Evolutionary conservation across 2,797 vertebrate genomes (phyloP), one percentile per base, ranked within the genome.

Genomic region (Pantherophis alleghaniensis): DNA sequence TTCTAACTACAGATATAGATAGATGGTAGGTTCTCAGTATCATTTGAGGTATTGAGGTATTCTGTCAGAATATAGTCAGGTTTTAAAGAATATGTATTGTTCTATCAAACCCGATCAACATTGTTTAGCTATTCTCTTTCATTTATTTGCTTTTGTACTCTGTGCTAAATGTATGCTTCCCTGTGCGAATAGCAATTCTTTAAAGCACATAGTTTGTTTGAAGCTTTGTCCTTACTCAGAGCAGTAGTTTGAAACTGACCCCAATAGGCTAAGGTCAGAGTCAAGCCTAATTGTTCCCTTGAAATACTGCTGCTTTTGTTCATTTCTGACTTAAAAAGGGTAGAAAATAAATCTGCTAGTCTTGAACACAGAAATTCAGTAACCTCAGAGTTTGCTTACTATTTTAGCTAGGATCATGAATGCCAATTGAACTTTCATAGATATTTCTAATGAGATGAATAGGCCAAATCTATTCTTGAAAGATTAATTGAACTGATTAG

Each of bases 191-290:
- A 94, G 79, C 92, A 94, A 59, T 3, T 83, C 91, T 97, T 94
- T 96, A 51, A 63, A 94, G 91, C 91, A 93, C 66, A 90, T 91
- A 93, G 91, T 94, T 97, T 97, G 89, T 96, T 97, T 97, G 96
- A 97, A 97, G 96, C 92, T 94, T 87, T 96, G 87, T 96, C 96
- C 95, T 97, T 97, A 96, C 94, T 96, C 96, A 94, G 57, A 96
- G 87, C 87, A 94, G 86, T 69, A 91, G 92, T 96, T 96, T 96
- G 91, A 97, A 96, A 94, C 66, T 96, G 92, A 96, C 95, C 95
- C 95, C 91, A 94, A 94, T 94, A 94, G 53, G 94, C 94, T 88
- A 91, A 59, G 93, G 93, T 95, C 96, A 96, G 89, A 96, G 96
- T 96, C 92, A 92, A 96, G 93, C 86, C 83, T 96, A 96, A 96